Evolutionary conservation across 2,797 vertebrate genomes (phyloP).

Genomic region (Smutsia temminckii): DNA sequence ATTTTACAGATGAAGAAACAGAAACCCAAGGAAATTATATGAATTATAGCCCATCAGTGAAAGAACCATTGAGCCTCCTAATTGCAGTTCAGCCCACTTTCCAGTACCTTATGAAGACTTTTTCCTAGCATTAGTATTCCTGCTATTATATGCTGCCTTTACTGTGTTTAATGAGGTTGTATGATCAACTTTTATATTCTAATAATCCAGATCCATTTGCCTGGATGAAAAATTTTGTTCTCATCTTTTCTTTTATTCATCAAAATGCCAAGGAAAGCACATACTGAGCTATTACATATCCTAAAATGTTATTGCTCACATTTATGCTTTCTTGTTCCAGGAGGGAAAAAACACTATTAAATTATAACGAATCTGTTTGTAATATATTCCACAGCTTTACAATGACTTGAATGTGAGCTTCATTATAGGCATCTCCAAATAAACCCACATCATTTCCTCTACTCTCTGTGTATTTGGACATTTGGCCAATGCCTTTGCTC

Average conservation of each 20-base stretch:
- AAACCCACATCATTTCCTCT: constrained; percentile 45
- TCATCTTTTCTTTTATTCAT: constrained; percentile 64
- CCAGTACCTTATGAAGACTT: not conserved
- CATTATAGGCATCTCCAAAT: constrained; percentile 15
- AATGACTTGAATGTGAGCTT: constrained; percentile 30
- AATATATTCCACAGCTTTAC: constrained; percentile 52
- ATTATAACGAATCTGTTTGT: constrained; percentile 62
- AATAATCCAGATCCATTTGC: constrained; percentile 60
- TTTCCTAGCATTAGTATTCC: not conserved
- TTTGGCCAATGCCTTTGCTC: constrained; percentile 17
- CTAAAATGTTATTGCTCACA: constrained; percentile 67
- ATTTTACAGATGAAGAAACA: constrained; percentile 15
- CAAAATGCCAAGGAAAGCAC: constrained; percentile 66
- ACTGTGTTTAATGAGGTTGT: constrained; percentile 50
- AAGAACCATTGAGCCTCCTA: not conserved
- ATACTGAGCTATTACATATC: constrained; percentile 50
- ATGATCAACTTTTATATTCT: constrained; percentile 58
- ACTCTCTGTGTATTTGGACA: constrained; percentile 10
- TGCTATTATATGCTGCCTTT: not conserved
- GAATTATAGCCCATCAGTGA: not conserved
- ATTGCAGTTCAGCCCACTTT: not conserved
- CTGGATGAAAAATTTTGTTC: constrained; percentile 56
- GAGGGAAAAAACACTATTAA: constrained; percentile 51
- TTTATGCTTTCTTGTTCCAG: constrained; percentile 69
- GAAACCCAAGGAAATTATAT: not conserved